These are phyloP conservation scores for Falco biarmicus DNA, from an alignment of 2,797 vertebrate genomes.

Conservation along the genomic window DNA sequence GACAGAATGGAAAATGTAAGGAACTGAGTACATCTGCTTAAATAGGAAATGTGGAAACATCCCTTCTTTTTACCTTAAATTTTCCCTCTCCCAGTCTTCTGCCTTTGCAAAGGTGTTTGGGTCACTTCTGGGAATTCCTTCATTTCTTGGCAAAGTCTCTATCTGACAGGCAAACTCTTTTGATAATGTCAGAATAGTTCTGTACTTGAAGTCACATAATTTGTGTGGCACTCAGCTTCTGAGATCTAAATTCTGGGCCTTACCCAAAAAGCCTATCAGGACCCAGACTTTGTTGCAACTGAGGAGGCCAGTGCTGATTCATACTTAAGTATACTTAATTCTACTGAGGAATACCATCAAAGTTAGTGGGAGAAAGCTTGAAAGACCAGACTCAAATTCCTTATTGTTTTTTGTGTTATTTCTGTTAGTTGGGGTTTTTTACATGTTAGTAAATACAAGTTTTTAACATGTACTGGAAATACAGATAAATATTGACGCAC, in stretches of 20 bases:
- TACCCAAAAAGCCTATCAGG: not conserved
- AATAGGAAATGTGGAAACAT: not conserved
- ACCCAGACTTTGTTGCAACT: not conserved
- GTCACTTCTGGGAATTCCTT: not conserved
- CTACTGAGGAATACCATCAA: not conserved
- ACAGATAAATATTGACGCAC: not conserved
- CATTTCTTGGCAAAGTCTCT: not conserved
- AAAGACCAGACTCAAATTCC: not conserved
- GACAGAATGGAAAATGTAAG: not conserved
- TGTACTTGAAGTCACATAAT: not conserved
- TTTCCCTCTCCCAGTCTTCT: not conserved
- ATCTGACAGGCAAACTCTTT: not conserved
- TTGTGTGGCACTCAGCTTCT: not conserved
- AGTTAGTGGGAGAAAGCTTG: not conserved
- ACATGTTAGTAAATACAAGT: not conserved
- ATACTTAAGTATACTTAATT: not conserved
- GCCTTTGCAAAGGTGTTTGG: not conserved
- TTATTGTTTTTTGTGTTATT: not conserved
- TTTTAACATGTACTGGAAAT: not conserved
- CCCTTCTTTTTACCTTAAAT: not conserved
- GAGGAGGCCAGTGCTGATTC: not conserved
- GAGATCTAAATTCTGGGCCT: not conserved
- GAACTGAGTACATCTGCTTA: not conserved
- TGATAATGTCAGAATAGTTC: not conserved
- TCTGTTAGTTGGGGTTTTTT: not conserved